Evolutionary conservation across 2,113 vertebrate genomes (phyloP), one percentile per base, ranked within the genome.

Genomic region (Phrynosoma blainvillii): DNA sequence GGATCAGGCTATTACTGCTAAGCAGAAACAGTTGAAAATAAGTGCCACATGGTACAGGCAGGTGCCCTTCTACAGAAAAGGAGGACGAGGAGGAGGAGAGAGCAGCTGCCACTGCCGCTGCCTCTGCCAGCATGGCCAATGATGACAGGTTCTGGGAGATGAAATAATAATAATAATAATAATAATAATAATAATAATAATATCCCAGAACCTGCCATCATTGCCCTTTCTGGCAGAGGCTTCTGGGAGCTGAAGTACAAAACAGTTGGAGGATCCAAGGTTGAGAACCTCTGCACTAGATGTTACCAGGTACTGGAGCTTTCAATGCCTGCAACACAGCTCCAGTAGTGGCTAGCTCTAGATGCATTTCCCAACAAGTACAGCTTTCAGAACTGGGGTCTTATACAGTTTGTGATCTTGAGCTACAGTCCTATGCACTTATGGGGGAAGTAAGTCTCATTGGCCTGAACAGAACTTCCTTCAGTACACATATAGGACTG

Each of bases 381-480:
- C 84, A 81, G 11, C 74, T 81, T 77, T 68, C 47, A 85, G 70
- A 93, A 84, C 30, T 76, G 1, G 52, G 30, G 82, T 77, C 85
- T 80, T 54, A 85, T 77, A 56, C 93, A 89, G 79, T 87, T 85
- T 13, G 0, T 80, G 70, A 79, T 93, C 83, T 16, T 73, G 75
- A 2, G 36, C 9, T 66, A 5, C 5, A 20, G 27, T 66, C 75
- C 30, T 79, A 66, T 68, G 13, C 20, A 68, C n/a, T 13, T 81
- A 66, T n/a, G 42, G 52, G 13, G 40, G 11, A 65, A 30, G 59
- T 6, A 47, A 66, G 62, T 59, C 62, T 27, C 21, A 85, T 7
- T 78, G 40, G 66, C 66, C 2, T 78, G 65, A 77, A 52, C 10
- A 30, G 30, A 21, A 13, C 20, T 78, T 78, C 14, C 27, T 78